phyloP scores from a whole-genome alignment of 1,140 invertebrate species.

The Cylas formicarius region DNA sequence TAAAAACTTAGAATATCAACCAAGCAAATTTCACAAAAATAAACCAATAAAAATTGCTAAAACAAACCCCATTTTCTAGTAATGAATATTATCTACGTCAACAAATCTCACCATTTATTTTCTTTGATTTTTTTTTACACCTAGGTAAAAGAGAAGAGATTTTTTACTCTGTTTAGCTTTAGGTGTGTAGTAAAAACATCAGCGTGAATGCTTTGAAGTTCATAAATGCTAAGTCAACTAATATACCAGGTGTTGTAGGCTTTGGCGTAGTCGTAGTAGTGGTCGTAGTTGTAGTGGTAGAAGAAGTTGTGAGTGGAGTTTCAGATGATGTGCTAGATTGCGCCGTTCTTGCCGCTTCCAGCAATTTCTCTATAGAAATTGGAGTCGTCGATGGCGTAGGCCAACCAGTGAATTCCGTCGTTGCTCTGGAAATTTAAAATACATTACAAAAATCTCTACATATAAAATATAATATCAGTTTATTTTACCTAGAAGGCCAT shows the following conservation, averaged over 20 bases:
- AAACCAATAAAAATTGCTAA: too few relatives aligned
- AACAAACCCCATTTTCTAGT: too few relatives aligned
- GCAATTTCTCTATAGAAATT: constrained; percentile 71
- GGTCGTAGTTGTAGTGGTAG: constrained; percentile 64
- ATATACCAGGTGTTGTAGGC: constrained; percentile 74
- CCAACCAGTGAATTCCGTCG: constrained; percentile 84
- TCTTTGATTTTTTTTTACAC: too few relatives aligned
- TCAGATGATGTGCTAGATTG: constrained; percentile 45
- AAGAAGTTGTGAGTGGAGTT: constrained; percentile 49
- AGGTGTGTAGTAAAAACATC: too few relatives aligned
- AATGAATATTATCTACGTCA: too few relatives aligned
- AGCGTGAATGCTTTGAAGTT: too few relatives aligned
- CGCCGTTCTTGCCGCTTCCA: constrained; percentile 63
- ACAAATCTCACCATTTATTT: too few relatives aligned
- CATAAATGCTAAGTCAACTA: constrained; percentile 42
- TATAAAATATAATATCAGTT: background rate
- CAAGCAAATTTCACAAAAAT: too few relatives aligned
- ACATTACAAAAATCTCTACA: background rate
- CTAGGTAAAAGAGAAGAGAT: too few relatives aligned
- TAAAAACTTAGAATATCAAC: too few relatives aligned
- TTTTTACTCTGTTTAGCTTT: too few relatives aligned
- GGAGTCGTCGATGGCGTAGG: constrained; percentile 76
- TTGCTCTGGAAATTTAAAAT: constrained; percentile 52
- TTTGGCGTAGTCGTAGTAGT: constrained; percentile 65
- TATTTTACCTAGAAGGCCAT: constrained; percentile 64